Conservation (phyloP, 2,797 vertebrate genomes). For the Dromococcyx pavoninus region DNA sequence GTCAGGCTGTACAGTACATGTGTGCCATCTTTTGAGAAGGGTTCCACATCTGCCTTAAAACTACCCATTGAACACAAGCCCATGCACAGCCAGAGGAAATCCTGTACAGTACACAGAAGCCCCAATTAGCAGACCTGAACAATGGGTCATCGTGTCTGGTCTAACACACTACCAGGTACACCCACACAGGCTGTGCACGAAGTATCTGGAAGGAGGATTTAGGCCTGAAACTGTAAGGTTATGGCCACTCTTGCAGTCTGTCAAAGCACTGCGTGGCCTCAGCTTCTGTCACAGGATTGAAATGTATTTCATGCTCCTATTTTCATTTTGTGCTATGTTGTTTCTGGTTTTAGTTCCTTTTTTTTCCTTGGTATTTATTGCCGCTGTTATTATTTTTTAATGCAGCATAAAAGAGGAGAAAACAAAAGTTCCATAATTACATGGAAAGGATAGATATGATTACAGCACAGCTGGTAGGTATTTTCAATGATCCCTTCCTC, state of each 20-base stretch:
- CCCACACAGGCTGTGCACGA: background rate
- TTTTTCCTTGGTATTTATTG: background rate
- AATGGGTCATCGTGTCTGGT: background rate
- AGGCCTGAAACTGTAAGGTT: background rate
- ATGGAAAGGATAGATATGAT: constrained; percentile 76
- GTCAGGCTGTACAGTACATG: background rate
- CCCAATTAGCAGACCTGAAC: background rate
- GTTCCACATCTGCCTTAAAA: background rate
- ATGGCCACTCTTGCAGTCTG: background rate
- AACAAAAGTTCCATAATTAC: background rate
- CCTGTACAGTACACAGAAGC: background rate
- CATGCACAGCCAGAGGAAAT: background rate
- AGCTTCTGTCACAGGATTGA: background rate
- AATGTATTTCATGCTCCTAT: background rate
- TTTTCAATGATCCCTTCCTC: constrained; percentile 82
- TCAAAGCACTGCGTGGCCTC: background rate
- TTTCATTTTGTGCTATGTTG: background rate
- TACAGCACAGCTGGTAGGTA: constrained; percentile 84
- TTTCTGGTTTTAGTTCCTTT: background rate
- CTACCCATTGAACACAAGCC: background rate
- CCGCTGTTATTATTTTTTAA: background rate
- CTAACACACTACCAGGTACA: background rate
- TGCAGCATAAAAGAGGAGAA: background rate
- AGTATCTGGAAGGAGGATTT: background rate
- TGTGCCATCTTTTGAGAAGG: background rate